Evolutionary conservation across 1,140 invertebrate species (phyloP), one percentile per base, ranked within the genome.

Genomic region (Cyclargus thomasi): DNA sequence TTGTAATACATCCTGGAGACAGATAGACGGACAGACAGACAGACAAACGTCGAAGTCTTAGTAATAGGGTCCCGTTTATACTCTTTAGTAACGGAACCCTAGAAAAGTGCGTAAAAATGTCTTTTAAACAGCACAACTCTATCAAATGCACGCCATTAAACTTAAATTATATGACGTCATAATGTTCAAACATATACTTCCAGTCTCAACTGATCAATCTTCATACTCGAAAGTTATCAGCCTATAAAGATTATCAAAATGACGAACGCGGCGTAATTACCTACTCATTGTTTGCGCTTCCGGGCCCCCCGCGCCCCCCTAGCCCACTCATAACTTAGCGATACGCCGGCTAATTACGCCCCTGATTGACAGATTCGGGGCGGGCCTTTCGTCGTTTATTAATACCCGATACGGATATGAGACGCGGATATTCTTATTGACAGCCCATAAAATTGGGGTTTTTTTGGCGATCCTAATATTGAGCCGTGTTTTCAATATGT

Each of bases 371-470:
- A 59, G 55, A 59, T 59, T 59, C 55, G 55, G 55, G 55, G 18
- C 55, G 55, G 55, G 53, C 53, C 55, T 59, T 21, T 59, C 55
- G 20, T 59, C 20, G 55, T 59, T 59, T 59, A 59, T 59, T 59
- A 59, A 59, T 59, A 11, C 55, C 55, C 18, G 55, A 59, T 59
- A 59, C 17, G 55, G 55, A 59, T 20, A 21, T 21, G 55, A 21
- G 55, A 21, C 10, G 55, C 7, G 18, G 18, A 20, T 18, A 20
- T 20, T 18, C 10, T 6, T 59, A 59, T 20, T 20, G 55, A 59
- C 55, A 59, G 55, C 55, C 20, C 55, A 59, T 59, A 21, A 20
- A 20, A 59, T 59, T 59, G 55, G 39, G 23, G 39, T 47, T 47
- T 47, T 47, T 47, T 47, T 47, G 39, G 10, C 39, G 39, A 16